A percentile compares a stretch with the other conserved stretches of the same genome.
Conservation (phyloP, 35 echinoderm and acorn worm genomes). For the Apostichopus japonicus region DNA sequence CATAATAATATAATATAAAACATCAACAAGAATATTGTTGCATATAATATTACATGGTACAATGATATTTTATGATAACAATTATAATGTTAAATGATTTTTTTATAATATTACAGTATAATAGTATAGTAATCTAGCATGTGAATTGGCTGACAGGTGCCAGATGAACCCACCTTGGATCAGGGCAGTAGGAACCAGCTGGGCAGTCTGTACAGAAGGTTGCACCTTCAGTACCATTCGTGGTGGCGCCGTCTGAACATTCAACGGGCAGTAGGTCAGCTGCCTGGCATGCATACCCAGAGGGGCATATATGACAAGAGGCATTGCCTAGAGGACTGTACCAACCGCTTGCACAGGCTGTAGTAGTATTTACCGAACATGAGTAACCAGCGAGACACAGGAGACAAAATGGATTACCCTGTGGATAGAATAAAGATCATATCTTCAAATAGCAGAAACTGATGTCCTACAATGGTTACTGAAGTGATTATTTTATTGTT, state of each 20-base stretch:
- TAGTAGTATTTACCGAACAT: conserved; percentile 54
- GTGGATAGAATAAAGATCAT: not conserved
- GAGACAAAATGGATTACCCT: conserved; percentile 78
- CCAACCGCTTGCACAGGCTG: conserved; percentile 59
- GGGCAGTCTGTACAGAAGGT: conserved; percentile 69
- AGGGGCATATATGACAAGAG: conserved; percentile 69
- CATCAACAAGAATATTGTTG: too few relatives aligned
- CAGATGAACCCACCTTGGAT: conserved; percentile 68
- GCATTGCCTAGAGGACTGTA: conserved; percentile 76
- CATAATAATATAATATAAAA: too few relatives aligned
- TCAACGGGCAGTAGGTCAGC: conserved; percentile 66
- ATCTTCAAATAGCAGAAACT: too few relatives aligned
- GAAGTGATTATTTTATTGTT: too few relatives aligned
- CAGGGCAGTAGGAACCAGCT: conserved; percentile 79
- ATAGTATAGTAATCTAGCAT: too few relatives aligned
- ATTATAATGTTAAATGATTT: too few relatives aligned
- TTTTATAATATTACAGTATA: too few relatives aligned
- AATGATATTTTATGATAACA: too few relatives aligned
- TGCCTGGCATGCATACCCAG: conserved; percentile 77
- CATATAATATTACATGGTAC: too few relatives aligned
- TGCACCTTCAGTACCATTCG: conserved; percentile 62
- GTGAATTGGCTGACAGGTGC: not conserved
- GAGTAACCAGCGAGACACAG: conserved; percentile 78
- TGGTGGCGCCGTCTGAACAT: conserved; percentile 76
- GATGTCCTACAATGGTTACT: too few relatives aligned